A percentile compares a stretch with the other conserved stretches of the same genome.
phyloP scores from a whole-genome alignment of 2,888 invertebrate genomes.

The Drosophila macrospina region DNA sequence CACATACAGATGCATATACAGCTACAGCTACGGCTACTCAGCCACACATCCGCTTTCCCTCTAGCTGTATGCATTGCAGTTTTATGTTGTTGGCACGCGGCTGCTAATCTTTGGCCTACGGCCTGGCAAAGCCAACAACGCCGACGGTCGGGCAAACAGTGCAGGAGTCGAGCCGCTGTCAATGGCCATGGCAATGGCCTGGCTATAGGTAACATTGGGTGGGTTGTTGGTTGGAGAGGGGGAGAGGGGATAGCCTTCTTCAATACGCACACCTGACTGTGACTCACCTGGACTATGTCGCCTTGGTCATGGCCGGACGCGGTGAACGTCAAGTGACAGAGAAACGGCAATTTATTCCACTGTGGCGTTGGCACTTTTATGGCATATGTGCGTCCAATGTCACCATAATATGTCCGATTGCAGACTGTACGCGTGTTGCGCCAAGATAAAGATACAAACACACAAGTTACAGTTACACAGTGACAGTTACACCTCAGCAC shows the following conservation, averaged over 20 bases:
- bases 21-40: background rate
- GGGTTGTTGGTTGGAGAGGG: too few species aligned
- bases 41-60: background rate
- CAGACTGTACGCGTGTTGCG: slow-evolving; percentile 87
- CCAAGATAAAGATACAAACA: slow-evolving; percentile 37
- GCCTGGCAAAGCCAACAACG: slow-evolving; percentile 61
- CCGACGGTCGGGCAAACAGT: slow-evolving; percentile 37
- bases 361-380: slow-evolving; percentile 90
- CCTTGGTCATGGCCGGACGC: slow-evolving; percentile 95
- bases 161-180: slow-evolving; percentile 1
- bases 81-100: slow-evolving; percentile 65
- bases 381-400: slow-evolving; percentile 92
- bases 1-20: background rate
- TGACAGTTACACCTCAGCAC: background rate
- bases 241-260: background rate
- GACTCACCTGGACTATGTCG: slow-evolving; percentile 92
- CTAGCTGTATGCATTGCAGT: slow-evolving; percentile 57
- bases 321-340: slow-evolving; percentile 96
- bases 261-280: slow-evolving; percentile 2
- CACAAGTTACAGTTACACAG: slow-evolving; percentile 1
- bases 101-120: slow-evolving; percentile 72
- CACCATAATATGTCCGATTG: slow-evolving; percentile 96
- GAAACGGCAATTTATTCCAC: slow-evolving; percentile 92
- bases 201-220: background rate
- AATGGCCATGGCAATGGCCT: background rate